Evolutionary conservation across 2,797 vertebrate species (phyloP).

Genomic region (Cheirogaleus major): DNA sequence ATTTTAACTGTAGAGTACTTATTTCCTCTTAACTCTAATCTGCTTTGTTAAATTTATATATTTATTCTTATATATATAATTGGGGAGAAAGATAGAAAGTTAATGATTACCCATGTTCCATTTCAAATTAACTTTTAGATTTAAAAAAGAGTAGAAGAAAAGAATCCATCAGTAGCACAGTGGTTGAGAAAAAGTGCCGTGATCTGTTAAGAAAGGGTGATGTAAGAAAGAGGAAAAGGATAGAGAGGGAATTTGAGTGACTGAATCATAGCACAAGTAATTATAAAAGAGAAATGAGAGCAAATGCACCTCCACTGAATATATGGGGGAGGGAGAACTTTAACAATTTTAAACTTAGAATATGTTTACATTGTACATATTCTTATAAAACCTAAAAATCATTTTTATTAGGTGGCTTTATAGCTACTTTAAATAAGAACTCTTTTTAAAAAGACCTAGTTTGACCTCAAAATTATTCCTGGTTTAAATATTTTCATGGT

Average conservation of each 20-base stretch:
- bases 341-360: slow-evolving; percentile 34
- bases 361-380: not conserved
- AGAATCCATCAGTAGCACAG: not conserved
- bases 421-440: slow-evolving; percentile 33
- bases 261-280: not conserved
- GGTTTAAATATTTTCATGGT: slow-evolving; percentile 29
- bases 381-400: not conserved
- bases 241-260: not conserved
- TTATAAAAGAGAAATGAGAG: not conserved
- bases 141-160: slow-evolving; percentile 5
- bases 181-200: not conserved
- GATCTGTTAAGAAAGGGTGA: not conserved
- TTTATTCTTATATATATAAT: not conserved
- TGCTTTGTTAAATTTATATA: not conserved
- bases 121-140: not conserved
- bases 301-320: not conserved
- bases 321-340: not conserved
- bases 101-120: not conserved
- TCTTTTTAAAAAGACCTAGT: slow-evolving; percentile 11
- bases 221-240: not conserved
- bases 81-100: not conserved
- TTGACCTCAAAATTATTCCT: slow-evolving; percentile 24
- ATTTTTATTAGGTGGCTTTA: not conserved
- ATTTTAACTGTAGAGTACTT: not conserved
- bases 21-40: not conserved